Evolutionary conservation across 2,113 vertebrate genomes (phyloP), one percentile per base, ranked within the genome.

Genomic region (Gallinago undulata): DNA sequence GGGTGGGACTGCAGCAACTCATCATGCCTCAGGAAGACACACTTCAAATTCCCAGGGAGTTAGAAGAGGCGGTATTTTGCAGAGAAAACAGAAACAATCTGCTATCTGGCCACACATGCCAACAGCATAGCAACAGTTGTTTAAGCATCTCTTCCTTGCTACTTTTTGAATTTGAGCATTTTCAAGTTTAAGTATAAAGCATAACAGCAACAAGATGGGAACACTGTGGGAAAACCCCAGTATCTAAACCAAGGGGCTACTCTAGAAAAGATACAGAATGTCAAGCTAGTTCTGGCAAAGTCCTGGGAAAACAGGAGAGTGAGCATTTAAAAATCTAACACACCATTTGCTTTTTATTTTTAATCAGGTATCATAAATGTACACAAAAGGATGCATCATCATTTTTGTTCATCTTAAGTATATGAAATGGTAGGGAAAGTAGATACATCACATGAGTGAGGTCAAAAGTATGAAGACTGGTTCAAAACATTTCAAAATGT

Each of bases 381-480:
- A 95, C 88, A 96, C 43, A 93, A 92, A 92, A 94, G 62, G 90
- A 90, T 72, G 72, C 76, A 87, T 45, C 64, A 31, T 57, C 56
- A 78, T 48, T 77, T 89, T 93, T 93, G 64, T 72, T 86, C 83
- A 88, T n/a, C 68, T 80, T 85, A 63, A 76, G 35, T 80, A 48
- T 48, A 64, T 25, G 47, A 95, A 90, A 87, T 67, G 56, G 30
- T 64, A 89, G 57, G 55, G 62, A 66, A 92, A 81, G 56, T 18
- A 92, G 73, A 96, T 72, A 84, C 39, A 86, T 50, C 53, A 76
- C 74, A 75, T 87, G 72, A 93, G 57, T 82, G 90, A 95, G 83
- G 92, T 93, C 94, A 93, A 69, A 94, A 92, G 21, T 89, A 87
- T 74, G 66, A 75, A 94, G 95, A 93, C 93, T 90, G 94, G 92